Evolutionary conservation across 2,888 invertebrate genomes (phyloP).

Genomic region (Melitaea athalia): DNA sequence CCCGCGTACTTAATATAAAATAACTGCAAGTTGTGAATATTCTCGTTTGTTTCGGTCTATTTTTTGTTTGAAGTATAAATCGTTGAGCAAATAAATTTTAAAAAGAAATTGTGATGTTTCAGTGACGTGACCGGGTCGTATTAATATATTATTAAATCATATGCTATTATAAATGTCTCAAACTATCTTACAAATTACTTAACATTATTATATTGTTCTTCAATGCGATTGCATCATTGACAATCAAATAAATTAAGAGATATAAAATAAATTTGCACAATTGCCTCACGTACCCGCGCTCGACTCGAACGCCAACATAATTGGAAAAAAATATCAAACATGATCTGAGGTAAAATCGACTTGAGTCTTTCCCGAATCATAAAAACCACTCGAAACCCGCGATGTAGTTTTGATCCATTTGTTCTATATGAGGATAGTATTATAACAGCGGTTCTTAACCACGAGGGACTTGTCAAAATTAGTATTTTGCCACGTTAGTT

Average conservation of each 20-base stretch:
- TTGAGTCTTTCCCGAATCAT: not conserved
- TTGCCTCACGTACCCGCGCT: constrained; percentile 45
- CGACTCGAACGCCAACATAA: constrained; percentile 37
- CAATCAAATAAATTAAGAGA: constrained; percentile 73
- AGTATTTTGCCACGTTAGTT: too few relatives aligned
- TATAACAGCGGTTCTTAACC: not conserved
- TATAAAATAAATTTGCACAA: constrained; percentile 71
- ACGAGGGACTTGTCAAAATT: too few relatives aligned
- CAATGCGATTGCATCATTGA: constrained; percentile 52
- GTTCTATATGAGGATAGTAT: not conserved
- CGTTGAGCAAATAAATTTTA: constrained; percentile 45
- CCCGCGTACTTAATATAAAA: constrained; percentile 38
- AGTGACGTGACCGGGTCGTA: constrained; percentile 53
- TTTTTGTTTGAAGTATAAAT: not conserved
- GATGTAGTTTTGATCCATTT: not conserved
- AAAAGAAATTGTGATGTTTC: constrained; percentile 58
- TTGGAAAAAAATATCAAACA: constrained; percentile 34
- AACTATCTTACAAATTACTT: constrained; percentile 78
- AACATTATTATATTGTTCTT: constrained; percentile 73
- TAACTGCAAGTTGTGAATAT: constrained; percentile 18
- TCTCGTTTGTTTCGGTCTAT: constrained; percentile 11
- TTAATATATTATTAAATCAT: constrained; percentile 63
- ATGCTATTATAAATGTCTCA: constrained; percentile 66
- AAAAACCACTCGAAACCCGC: constrained; percentile 1
- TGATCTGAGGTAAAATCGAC: constrained; percentile 37